Conservation (phyloP, 2,888 invertebrate genomes). For the Micoletzkya japonica region DNA sequence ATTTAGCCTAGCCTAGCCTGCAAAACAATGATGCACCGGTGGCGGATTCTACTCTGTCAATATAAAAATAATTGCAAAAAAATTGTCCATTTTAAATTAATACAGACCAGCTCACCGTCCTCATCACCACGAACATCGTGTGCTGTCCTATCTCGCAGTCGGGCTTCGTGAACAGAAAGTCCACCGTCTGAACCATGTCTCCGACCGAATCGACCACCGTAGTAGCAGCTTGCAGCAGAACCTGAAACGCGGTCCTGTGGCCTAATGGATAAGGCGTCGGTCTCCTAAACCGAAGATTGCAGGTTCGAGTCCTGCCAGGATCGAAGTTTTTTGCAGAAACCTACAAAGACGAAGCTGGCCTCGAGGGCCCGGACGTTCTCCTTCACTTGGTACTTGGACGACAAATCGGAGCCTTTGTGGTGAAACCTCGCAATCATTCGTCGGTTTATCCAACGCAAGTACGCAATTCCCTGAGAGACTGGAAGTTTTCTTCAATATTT, state of each 20-base stretch:
- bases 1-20: no score
- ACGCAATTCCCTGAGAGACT: conserved; percentile 1
- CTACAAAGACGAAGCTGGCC: conserved; percentile 6
- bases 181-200: no score
- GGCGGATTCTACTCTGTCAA: no score
- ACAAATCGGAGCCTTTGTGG: neutral
- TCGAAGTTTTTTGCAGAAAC: conserved; percentile 28
- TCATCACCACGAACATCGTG: no score
- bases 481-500: neutral
- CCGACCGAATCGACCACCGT: no score
- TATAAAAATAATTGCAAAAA: no score
- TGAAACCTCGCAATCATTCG: neutral
- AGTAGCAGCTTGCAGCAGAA: no score
- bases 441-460: conserved; percentile 1
- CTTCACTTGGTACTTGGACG: conserved; percentile 22
- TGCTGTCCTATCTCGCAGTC: no score
- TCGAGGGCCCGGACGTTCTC: conserved; percentile 21
- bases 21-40: no score
- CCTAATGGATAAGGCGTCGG: conserved; percentile 55
- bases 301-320: conserved; percentile 48
- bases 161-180: no score
- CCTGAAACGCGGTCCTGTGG: conserved; percentile 49
- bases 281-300: conserved; percentile 53
- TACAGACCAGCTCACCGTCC: no score
- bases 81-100: no score